These are phyloP conservation scores for Thymelicus lineola DNA, from an alignment of 2,888 invertebrate species.

Conservation along the genomic window DNA sequence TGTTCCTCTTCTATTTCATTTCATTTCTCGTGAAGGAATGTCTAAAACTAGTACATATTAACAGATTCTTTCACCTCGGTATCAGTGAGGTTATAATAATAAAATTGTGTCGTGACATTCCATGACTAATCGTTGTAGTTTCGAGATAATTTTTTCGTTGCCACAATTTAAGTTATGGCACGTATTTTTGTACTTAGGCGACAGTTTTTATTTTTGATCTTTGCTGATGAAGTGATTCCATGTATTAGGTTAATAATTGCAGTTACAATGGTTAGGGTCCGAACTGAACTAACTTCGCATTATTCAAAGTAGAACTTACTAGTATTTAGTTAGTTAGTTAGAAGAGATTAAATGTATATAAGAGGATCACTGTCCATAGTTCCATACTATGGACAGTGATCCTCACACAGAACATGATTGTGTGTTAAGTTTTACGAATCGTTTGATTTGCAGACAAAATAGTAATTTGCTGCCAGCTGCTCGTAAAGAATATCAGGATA, in stretches of 20 bases:
- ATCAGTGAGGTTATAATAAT: no score
- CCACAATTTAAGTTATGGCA: no score
- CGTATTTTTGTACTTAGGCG: not conserved
- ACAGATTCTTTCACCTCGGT: no score
- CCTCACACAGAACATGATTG: not conserved
- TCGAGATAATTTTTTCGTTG: not conserved
- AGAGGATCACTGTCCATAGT: no score
- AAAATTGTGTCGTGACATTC: not conserved
- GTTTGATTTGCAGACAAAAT: not conserved
- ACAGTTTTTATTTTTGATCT: not conserved
- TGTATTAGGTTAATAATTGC: no score
- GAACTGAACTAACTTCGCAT: no score
- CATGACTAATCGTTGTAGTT: not conserved
- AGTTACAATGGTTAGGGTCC: no score
- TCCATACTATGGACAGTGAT: not conserved
- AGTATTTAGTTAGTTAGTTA: not conserved
- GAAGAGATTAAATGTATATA: no score
- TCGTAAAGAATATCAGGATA: not conserved
- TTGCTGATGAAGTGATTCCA: no score
- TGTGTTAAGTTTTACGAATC: not conserved
- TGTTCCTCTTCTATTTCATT: no score
- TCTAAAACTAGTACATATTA: no score
- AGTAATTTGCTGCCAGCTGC: not conserved
- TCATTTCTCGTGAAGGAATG: no score
- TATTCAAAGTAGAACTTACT: not conserved